A percentile compares a stretch with the other conserved stretches of the same genome.
These are phyloP conservation scores for Scomber japonicus DNA, from an alignment of 2,113 vertebrate species.

Conservation along the genomic window DNA sequence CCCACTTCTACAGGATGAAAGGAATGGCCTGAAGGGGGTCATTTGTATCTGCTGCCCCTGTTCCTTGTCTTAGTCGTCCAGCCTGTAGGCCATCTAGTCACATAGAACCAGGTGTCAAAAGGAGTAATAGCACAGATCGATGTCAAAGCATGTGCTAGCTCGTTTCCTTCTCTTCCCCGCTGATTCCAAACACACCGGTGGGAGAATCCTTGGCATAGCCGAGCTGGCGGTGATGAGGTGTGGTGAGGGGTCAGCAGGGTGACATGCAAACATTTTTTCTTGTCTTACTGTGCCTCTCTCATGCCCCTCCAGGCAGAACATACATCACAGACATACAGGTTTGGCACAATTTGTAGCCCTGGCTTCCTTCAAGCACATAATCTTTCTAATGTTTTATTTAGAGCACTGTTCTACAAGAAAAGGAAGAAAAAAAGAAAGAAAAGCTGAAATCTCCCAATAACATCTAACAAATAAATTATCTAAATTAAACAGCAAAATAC, in stretches of 20 bases:
- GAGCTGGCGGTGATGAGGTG: not conserved
- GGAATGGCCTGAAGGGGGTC: slow-evolving; percentile 65
- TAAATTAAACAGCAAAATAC: too few species aligned
- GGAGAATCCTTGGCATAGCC: slow-evolving; percentile 19
- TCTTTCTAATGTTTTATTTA: slow-evolving; percentile 7
- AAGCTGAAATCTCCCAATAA: too few species aligned
- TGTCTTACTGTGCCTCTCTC: slow-evolving; percentile 16
- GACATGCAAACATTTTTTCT: slow-evolving; percentile 35
- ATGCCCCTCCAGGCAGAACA: slow-evolving; percentile 21
- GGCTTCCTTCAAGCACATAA: not conserved
- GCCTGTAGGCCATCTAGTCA: slow-evolving; percentile 63
- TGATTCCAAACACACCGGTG: slow-evolving; percentile 23
- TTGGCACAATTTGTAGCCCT: not conserved
- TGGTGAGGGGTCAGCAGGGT: slow-evolving; percentile 15
- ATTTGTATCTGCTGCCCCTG: slow-evolving; percentile 75
- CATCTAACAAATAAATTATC: too few species aligned
- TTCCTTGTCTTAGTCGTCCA: slow-evolving; percentile 67
- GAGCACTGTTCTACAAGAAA: not conserved
- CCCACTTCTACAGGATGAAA: slow-evolving; percentile 42
- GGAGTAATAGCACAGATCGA: slow-evolving; percentile 74
- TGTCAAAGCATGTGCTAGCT: slow-evolving; percentile 56
- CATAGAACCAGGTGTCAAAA: slow-evolving; percentile 72
- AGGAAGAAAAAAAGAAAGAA: too few species aligned
- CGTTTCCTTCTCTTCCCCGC: slow-evolving; percentile 29
- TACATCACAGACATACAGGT: not conserved